These are phyloP conservation scores for Montipora foliosa DNA, from an alignment of 64 coral and sea anemone genomes.

Conservation along the genomic window DNA sequence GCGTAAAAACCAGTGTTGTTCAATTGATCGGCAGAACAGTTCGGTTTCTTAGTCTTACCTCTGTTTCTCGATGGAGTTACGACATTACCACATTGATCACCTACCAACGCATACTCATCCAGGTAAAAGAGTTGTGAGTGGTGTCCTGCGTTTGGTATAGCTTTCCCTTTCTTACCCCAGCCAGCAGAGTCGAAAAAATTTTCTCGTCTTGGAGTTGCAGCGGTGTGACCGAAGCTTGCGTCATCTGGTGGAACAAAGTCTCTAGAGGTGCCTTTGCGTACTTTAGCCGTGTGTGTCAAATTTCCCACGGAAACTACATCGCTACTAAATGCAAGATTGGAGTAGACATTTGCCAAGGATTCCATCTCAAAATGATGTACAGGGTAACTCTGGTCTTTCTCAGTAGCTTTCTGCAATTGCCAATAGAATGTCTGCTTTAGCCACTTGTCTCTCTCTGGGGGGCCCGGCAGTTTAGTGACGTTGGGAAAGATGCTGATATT, in stretches of 20 bases:
- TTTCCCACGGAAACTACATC: neutral
- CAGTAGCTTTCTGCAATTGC: neutral
- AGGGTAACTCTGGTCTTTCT: neutral
- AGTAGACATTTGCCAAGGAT: neutral
- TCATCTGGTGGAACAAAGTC: neutral
- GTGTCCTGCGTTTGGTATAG: neutral
- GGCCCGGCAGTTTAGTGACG: too few species aligned
- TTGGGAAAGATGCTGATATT: too few species aligned
- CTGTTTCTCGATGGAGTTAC: neutral
- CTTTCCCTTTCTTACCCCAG: neutral
- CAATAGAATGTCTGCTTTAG: neutral
- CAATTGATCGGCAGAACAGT: neutral
- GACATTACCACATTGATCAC: neutral
- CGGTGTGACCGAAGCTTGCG: neutral
- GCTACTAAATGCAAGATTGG: neutral
- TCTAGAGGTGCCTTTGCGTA: neutral
- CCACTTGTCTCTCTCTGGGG: neutral
- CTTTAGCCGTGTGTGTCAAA: neutral
- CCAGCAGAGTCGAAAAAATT: neutral
- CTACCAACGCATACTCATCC: neutral
- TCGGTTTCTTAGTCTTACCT: neutral
- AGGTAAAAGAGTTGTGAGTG: neutral
- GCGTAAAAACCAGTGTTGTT: neutral
- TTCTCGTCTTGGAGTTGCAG: neutral
- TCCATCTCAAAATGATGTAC: slow-evolving; percentile 11